Conservation (phyloP, 2,797 vertebrate species). For the Pogoniulus pusillus region DNA sequence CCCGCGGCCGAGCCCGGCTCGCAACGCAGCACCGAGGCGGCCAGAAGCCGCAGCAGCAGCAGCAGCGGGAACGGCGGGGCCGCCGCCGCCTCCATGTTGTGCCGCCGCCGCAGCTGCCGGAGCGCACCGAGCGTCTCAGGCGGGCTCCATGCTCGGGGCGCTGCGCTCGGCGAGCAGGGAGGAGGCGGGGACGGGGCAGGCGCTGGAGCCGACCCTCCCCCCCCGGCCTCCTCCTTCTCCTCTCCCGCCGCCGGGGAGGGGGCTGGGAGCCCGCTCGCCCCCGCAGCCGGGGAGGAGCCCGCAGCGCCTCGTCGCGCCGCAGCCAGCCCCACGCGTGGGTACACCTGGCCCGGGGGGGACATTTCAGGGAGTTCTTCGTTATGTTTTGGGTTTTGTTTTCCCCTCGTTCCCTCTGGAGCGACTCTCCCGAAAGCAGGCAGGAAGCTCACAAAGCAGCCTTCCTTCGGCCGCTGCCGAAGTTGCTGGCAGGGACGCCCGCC, state of each 20-base stretch:
- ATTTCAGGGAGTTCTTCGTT: fast-evolving
- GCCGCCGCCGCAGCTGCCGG: slow-evolving; percentile 64
- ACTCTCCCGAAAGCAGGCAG: fast-evolving
- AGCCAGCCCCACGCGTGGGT: background rate
- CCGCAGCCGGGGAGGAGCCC: background rate
- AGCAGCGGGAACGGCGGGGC: slow-evolving; percentile 35
- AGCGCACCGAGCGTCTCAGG: slow-evolving; percentile 56
- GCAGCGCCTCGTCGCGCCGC: background rate
- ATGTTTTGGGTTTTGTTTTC: no score
- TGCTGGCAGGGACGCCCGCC: background rate
- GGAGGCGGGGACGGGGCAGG: slow-evolving; percentile 51
- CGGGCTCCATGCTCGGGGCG: slow-evolving; percentile 68
- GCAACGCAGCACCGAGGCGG: slow-evolving; percentile 47
- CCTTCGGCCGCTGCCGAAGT: background rate
- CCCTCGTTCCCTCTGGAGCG: background rate
- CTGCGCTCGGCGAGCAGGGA: slow-evolving; percentile 30
- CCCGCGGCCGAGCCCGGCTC: slow-evolving; percentile 33
- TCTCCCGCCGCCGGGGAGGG: background rate
- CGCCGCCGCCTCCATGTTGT: slow-evolving; percentile 66
- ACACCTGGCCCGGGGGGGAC: background rate
- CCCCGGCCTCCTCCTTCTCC: background rate
- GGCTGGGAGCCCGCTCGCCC: background rate
- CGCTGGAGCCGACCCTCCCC: background rate
- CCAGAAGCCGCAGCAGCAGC: slow-evolving; percentile 43
- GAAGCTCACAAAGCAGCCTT: background rate